phyloP scores from a whole-genome alignment of 2,797 vertebrate species.

The Pangasius macronema region DNA sequence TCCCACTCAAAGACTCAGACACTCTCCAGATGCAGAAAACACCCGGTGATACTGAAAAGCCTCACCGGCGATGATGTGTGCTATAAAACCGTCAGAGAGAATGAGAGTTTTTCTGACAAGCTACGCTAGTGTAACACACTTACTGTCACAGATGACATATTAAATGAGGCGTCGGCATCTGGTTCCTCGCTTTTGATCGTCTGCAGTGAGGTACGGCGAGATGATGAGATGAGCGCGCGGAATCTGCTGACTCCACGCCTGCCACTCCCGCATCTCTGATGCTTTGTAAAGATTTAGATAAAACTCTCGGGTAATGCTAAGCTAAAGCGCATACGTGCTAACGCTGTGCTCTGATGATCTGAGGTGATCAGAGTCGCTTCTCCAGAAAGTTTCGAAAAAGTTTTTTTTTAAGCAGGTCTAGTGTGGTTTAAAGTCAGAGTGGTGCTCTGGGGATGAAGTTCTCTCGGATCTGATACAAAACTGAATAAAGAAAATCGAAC shows the following conservation, averaged over 20 bases:
- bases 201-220: neutral
- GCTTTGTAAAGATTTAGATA: constrained; percentile 1
- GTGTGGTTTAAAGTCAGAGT: no score
- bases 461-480: neutral
- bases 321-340: neutral
- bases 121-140: constrained; percentile 38
- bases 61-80: constrained; percentile 5
- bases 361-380: neutral
- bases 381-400: neutral
- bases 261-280: neutral
- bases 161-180: constrained; percentile 28
- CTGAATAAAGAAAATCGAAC: neutral
- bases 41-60: neutral
- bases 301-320: neutral
- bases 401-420: no score
- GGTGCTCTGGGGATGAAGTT: neutral
- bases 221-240: neutral
- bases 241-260: constrained; percentile 19
- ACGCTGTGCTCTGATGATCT: neutral
- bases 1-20: neutral
- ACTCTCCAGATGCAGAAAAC: constrained; percentile 17
- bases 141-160: constrained; percentile 38
- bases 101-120: constrained; percentile 32
- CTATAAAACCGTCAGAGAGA: constrained; percentile 26
- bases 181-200: constrained; percentile 11